These are phyloP conservation scores for Cochlearius cochlearius DNA, from an alignment of 2,113 vertebrate species.

Conservation along the genomic window DNA sequence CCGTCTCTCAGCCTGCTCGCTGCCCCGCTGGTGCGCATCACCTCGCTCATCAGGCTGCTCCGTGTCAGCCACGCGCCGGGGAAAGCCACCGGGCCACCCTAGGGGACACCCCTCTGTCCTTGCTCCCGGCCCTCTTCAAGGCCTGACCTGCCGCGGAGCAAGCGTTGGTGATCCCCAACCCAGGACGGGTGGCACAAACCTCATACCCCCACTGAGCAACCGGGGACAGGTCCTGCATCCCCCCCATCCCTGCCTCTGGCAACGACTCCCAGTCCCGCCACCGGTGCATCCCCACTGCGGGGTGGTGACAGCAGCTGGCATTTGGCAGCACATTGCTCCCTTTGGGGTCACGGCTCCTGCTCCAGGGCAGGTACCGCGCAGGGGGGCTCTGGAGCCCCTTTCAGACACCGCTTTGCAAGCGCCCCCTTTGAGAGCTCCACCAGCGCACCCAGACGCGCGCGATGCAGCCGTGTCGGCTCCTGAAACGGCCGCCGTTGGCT, in stretches of 20 bases:
- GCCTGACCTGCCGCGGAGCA: not conserved
- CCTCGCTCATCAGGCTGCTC: not conserved
- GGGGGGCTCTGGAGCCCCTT: too few relatives aligned
- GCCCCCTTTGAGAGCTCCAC: not conserved
- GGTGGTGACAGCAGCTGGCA: not conserved
- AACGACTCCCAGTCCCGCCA: not conserved
- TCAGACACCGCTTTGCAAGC: not conserved
- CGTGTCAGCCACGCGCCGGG: not conserved
- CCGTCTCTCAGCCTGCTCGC: not conserved
- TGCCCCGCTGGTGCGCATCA: not conserved
- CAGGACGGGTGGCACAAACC: not conserved
- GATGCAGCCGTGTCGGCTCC: not conserved
- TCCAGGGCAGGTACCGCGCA: accelerated
- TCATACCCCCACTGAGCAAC: not conserved
- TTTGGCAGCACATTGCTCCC: accelerated
- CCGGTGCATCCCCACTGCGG: accelerated
- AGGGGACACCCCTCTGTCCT: not conserved
- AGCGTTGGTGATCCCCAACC: not conserved
- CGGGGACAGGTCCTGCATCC: not conserved
- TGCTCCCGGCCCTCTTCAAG: not conserved
- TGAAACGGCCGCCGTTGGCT: not conserved
- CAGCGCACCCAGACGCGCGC: not conserved
- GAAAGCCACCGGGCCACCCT: not conserved
- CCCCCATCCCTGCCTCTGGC: not conserved
- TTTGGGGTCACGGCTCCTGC: accelerated